Conservation (phyloP, 1,140 invertebrate genomes). For the Littorina saxatilis region DNA sequence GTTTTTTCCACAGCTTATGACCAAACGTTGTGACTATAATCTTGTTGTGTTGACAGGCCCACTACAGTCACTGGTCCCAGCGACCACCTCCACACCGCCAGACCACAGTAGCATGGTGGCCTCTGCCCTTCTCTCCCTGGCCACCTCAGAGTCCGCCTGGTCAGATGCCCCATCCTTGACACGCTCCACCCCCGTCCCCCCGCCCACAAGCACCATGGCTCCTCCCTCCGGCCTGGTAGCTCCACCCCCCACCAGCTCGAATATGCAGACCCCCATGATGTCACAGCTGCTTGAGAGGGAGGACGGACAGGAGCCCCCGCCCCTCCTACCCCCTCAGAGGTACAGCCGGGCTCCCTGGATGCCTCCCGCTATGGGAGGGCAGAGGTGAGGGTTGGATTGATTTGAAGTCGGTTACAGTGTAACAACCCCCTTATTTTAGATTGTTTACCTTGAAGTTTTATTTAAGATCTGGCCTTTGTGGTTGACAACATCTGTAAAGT, state of each 20-base stretch:
- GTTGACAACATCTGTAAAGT: no score
- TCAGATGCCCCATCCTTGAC: slow-evolving; percentile 25
- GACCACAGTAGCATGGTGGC: slow-evolving; percentile 31
- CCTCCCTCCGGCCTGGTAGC: slow-evolving; percentile 33
- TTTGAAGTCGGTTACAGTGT: no score
- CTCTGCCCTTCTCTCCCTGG: slow-evolving; percentile 32
- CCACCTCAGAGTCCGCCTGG: slow-evolving; percentile 2
- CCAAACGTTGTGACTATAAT: no score
- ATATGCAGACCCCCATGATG: slow-evolving; percentile 20
- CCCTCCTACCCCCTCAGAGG: neutral
- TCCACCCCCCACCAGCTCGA: slow-evolving; percentile 16
- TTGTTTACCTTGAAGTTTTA: no score
- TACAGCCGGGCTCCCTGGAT: neutral
- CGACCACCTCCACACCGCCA: slow-evolving; percentile 6
- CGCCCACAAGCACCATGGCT: slow-evolving; percentile 33
- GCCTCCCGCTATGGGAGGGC: neutral
- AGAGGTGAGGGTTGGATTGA: neutral
- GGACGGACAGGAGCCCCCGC: neutral
- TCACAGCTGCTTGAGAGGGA: slow-evolving; percentile 4
- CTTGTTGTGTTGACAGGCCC: no score
- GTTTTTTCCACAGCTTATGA: no score
- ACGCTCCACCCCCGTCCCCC: neutral
- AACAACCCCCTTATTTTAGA: no score
- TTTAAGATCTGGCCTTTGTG: no score
- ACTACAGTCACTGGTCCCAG: neutral